A percentile compares a stretch with the other conserved stretches of the same genome.
These are phyloP conservation scores for Microtus richardsoni DNA, from an alignment of 2,113 vertebrate species.

Conservation along the genomic window DNA sequence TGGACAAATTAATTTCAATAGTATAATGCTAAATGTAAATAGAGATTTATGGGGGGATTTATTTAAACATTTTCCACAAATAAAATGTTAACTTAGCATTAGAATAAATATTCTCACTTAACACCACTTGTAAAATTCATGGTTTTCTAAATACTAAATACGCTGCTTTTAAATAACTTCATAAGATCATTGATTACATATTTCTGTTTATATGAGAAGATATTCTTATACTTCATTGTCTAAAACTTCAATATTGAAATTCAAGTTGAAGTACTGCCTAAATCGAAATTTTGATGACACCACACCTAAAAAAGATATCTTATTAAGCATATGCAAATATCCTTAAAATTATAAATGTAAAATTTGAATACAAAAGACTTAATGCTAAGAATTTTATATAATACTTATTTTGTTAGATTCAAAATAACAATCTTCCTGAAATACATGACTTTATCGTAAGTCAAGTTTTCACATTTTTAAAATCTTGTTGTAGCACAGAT, in stretches of 20 bases:
- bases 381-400: neutral
- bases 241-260: neutral
- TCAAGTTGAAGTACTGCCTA: neutral
- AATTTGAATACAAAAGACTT: neutral
- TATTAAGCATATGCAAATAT: neutral
- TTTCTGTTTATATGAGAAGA: neutral
- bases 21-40: neutral
- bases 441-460: neutral
- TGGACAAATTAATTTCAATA: neutral
- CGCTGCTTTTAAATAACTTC: neutral
- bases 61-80: neutral
- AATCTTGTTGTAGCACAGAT: neutral
- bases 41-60: neutral
- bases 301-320: neutral
- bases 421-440: neutral
- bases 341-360: neutral
- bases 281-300: neutral
- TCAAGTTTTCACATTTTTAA: neutral
- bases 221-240: neutral
- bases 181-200: neutral
- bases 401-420: too few species aligned
- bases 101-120: neutral
- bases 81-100: slow-evolving; percentile 2
- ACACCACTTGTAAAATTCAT: neutral
- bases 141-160: neutral